Base-by-base conservation (phyloP, 2,797 vertebrate species). In the Neosilurus mollespiculum region DNA sequence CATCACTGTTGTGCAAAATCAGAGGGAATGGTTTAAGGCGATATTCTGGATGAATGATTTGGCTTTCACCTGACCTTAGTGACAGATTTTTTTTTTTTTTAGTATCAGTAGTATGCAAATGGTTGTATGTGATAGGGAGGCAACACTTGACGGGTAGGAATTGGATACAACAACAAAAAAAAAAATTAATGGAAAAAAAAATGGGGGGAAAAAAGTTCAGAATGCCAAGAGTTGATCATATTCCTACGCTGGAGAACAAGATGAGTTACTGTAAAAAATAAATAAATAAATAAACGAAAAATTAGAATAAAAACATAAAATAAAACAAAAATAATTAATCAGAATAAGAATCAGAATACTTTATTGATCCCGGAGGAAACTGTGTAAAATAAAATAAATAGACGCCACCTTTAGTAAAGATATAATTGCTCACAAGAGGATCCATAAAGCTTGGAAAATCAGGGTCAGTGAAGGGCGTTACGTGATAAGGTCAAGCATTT, bases 401-500 rank as follows among this genome's bases (percentile, higher is more conserved):
- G 8, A 8, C 4, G 49, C 49, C 71, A 70, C 24, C 43, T 9
- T 66, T 66, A 78, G 66, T 72, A 51, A 72, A 72, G 66, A 56
- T 77, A 80, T 82, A 85, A 85, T 82, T 78, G 84, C 84, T 82
- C 73, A 78, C 80, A 65, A 51, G 80, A 85, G 75, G 82, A 56
- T 65, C 66, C 58, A 69, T 75, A 16, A 56, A 78, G n/a, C 49
- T 72, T 2, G 26, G 53, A 65, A 67, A 70, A 83, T 75, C n/a
- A 73, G 67, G 79, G 73, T 67, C 56, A 30, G 51, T 20, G 81
- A 72, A 79, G 80, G 77, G 62, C 22, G 65, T 62, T 62, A 62
- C 65, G 76, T 87, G 76, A 87, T 87, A 84, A 87, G 83, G 83
- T 85, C 86, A 87, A 80, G 43, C 71, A 76, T 30, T 67, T 77